Base-by-base conservation (phyloP, 2,888 invertebrate genomes). In the Lysandra coridon region DNA sequence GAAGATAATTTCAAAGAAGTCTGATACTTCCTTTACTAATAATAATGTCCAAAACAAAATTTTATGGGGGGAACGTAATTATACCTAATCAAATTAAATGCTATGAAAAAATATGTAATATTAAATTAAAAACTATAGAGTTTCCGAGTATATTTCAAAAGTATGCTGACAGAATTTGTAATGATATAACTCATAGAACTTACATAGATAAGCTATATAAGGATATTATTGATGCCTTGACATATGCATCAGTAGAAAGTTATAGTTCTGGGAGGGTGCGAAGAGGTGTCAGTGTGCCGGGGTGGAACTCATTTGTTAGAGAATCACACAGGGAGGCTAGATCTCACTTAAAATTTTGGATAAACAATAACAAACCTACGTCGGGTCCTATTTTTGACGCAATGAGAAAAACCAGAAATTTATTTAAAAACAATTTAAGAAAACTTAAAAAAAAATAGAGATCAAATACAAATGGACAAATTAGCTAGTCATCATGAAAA, bases 151-250 rank as follows among this genome's bases (percentile, higher is more conserved):
- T 14, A 53, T 53, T 53, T 53, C 53, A 53, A 53, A 53, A 53
- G 0, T 53, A 14, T 53, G 53, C 53, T 3, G 53, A 53, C 53
- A 53, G 53, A 14, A 4, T 53, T 53, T 60, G n/a, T 60, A 60
- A 60, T 4, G 60, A n/a, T 60, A n/a, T 60, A 4, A 60, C 3
- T 60, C 60, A 60, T 14, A 60, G 60, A 60, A 60, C n/a, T n/a
- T 60, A 60, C n/a, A 60, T 60, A 60, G 60, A 60, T 60, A 60
- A 60, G n/a, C n/a, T 60, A 60, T 60, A 60, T 60, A 60, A 60
- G 60, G 60, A 60, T 60, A 60, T 60, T 60, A n/a, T 60, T 60
- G 60, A 60, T 6, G 60, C 60, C n/a, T n/a, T 60, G n/a, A 60
- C n/a, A n/a, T 60, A 60, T 60, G 60, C 60, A n/a, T 60, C 60